Conservation (phyloP, 2,113 vertebrate species). For the Mormoops blainvillei region DNA sequence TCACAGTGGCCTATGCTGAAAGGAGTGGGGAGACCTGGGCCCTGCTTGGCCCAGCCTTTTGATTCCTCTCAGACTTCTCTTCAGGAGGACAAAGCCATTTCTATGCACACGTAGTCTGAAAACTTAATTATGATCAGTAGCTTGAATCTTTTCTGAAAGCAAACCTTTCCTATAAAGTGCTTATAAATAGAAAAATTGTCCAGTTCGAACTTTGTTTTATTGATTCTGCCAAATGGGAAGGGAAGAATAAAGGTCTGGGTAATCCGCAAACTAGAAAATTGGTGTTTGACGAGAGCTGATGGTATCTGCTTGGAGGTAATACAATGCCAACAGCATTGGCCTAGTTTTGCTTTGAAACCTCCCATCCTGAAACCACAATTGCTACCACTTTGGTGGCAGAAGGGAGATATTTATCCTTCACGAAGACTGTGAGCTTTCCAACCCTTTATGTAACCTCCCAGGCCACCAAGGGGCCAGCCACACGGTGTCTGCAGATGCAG, state of each 20-base stretch:
- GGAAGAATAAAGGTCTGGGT: background rate
- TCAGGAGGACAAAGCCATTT: background rate
- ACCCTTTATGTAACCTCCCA: conserved; percentile 64
- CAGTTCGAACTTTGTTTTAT: background rate
- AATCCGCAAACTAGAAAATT: background rate
- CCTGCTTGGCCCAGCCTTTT: background rate
- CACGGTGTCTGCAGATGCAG: conserved; percentile 73
- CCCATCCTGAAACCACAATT: conserved; percentile 45
- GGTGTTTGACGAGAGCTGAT: background rate
- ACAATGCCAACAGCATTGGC: background rate
- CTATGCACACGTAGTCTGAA: background rate
- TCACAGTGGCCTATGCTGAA: background rate
- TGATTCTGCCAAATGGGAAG: background rate
- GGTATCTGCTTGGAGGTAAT: background rate
- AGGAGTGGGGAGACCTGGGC: background rate
- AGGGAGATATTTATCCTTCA: conserved; percentile 70
- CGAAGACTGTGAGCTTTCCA: conserved; percentile 67
- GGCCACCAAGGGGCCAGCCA: conserved; percentile 76
- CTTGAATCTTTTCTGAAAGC: background rate
- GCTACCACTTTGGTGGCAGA: conserved; percentile 64
- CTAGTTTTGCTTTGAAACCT: conserved; percentile 27
- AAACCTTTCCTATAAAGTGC: background rate
- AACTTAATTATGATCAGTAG: background rate
- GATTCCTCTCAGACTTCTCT: background rate
- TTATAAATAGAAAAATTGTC: conserved; percentile 3